Base-by-base conservation (phyloP, 2,113 vertebrate species). In the Lonchura striata region DNA sequence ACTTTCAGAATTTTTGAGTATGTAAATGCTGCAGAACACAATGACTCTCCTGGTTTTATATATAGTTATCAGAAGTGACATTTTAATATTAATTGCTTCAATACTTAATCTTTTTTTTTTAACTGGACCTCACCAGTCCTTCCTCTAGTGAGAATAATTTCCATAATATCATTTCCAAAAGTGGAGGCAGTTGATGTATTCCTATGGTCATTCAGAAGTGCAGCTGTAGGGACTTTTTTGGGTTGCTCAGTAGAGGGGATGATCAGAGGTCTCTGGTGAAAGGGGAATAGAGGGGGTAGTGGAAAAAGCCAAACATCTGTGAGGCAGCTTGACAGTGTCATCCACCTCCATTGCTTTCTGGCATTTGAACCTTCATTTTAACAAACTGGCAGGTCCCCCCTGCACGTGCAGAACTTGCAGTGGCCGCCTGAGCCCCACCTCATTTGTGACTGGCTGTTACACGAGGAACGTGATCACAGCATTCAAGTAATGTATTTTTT, bases 161-260 rank as follows among this genome's bases (percentile, higher is more conserved):
- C 94, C 82, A 74, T 52, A 42, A 54, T 21, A 57, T 30, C 10
- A 50, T 39, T 92, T 79, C 31, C 61, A 88, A 86, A 90, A 65
- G 24, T 42, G 37, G 24, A 96, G 56, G 79, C 60, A 44, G 49
- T 70, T 18, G 10, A 13, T 49, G 72, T 19, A 81, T 47, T 93
- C 81, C 75, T 53, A 3, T 4, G 44, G 77, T 42, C 90, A 70
- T 86, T 71, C 70, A 75, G 85, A 91, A 96, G 46, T 33, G 56
- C 96, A 97, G 96, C 95, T 97, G 96, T 93, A 95, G 94, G 90
- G 82, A 91, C 79, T 79, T 68, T n/a, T 92, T 60, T 82, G 92
- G 86, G 76, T 10, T 0, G 6, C 54, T 47, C 88, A 41, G 64
- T 17, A 78, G 50, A 86, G 52, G 28, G 37, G 56, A 70, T 54